Evolutionary conservation across 2,797 vertebrate genomes (phyloP), one percentile per base, ranked within the genome.

Genomic region (Acropternis orthonyx): DNA sequence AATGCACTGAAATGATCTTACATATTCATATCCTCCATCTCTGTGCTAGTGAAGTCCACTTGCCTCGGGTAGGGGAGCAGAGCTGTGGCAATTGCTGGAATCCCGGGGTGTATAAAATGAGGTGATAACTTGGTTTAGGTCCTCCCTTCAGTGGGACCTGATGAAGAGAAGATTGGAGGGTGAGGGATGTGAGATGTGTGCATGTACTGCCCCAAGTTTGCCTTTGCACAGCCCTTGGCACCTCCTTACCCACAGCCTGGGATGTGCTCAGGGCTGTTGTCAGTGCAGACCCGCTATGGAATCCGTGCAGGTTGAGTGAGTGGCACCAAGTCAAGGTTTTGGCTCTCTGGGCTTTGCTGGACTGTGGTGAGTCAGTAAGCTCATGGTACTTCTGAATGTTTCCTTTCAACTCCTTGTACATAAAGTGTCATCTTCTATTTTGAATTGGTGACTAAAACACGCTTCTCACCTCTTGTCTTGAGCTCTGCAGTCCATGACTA

Each of bases 1-100:
- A 81, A 46, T 46, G 27, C 49, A n/a, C 34, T 56, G 6, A 41
- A 73, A 66, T 43, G 12, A 7, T 1, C 3, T 4, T 17, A 6
- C 61, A 21, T 7, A 1, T 48, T 65, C 3, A 3, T 27, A 14
- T 26, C 10, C 22, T 52, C 13, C 8, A 0, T 9, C 15, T 46
- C 16, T 21, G 10, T 15, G 37, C 3, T 1, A 30, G 55, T 1
- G 10, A 56, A 65, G 2, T 26, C 20, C 21, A 2, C 26, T 77
- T 39, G 5, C 10, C 32, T 44, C 15, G 39, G n/a, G 10, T 1
- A 17, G 26, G 22, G n/a, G 9, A 68, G 26, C 21, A 54, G 19
- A 73, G 21, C 59, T 37, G 23, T 18, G 46, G n/a, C 23, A 55
- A 8, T 3, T 67, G n/a, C 43, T 76, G 51, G 52, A 54, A 13